Conservation (phyloP, 1,140 invertebrate genomes). For the Papilio aristodemus region DNA sequence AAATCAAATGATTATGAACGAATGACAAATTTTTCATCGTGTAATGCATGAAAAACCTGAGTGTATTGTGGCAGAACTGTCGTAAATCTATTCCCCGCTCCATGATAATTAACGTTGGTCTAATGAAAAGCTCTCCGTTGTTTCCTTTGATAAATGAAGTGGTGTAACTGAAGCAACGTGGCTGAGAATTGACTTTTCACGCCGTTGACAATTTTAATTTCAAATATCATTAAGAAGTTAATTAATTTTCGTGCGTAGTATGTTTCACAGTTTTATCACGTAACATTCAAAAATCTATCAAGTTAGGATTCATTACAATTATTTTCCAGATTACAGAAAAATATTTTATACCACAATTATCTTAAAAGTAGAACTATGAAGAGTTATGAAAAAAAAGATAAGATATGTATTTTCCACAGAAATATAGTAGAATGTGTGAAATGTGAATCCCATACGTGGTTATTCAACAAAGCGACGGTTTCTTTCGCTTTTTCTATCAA, state of each 20-base stretch:
- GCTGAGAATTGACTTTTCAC: constrained; percentile 2
- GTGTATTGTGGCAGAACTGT: background rate
- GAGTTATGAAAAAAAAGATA: too few species aligned
- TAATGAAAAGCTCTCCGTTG: constrained; percentile 10
- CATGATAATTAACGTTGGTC: background rate
- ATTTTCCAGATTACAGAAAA: too few species aligned
- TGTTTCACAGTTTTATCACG: background rate
- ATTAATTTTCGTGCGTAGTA: background rate
- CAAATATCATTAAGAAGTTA: background rate
- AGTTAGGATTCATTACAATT: too few species aligned
- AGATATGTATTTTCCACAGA: too few species aligned
- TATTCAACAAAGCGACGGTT: too few species aligned
- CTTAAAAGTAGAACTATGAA: too few species aligned
- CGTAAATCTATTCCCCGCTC: background rate
- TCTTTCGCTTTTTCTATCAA: too few species aligned
- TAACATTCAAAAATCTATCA: background rate
- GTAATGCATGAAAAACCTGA: background rate
- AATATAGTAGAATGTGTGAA: too few species aligned
- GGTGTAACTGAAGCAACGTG: background rate
- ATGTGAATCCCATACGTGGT: too few species aligned
- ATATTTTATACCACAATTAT: too few species aligned
- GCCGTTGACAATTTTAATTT: background rate
- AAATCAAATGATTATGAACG: too few species aligned
- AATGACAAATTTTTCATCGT: too few species aligned
- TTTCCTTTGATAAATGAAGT: constrained; percentile 19